These are phyloP conservation scores for Pseudolaguvia tuberculata DNA, from an alignment of 2,113 vertebrate genomes.

Conservation along the genomic window DNA sequence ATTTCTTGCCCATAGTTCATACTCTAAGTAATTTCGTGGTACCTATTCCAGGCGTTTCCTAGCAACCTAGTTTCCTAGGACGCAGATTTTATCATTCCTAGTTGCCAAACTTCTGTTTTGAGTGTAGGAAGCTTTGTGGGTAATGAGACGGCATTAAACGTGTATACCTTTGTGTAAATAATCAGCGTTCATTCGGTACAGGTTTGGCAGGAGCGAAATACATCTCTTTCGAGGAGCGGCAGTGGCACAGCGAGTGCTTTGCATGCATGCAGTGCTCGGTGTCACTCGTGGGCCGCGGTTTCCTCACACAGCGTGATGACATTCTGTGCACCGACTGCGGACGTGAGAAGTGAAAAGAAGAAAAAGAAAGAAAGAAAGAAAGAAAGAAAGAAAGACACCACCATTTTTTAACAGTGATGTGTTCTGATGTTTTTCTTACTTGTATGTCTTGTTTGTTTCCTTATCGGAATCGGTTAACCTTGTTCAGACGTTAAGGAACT, in stretches of 20 bases:
- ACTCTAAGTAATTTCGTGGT: not conserved
- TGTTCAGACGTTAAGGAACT: too few relatives aligned
- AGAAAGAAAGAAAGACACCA: not conserved
- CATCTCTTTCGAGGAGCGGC: constrained; percentile 94
- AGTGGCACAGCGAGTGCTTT: constrained; percentile 98
- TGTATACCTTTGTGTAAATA: constrained; percentile 50
- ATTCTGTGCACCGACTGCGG: constrained; percentile 83
- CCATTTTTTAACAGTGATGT: not conserved
- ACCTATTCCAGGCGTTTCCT: not conserved
- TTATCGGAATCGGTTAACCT: too few relatives aligned
- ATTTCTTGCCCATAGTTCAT: not conserved
- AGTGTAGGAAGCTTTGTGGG: not conserved
- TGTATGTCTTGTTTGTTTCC: not conserved
- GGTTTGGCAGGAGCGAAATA: constrained; percentile 94
- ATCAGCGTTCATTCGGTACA: constrained; percentile 55
- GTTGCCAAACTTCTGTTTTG: not conserved
- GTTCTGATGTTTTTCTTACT: not conserved
- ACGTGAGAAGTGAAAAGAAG: constrained; percentile 64
- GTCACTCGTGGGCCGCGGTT: constrained; percentile 88
- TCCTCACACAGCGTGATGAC: constrained; percentile 76
- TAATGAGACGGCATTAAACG: not conserved
- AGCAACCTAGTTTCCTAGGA: constrained; percentile 9
- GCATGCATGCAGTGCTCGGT: constrained; percentile 89
- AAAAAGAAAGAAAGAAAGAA: not conserved
- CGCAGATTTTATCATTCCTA: not conserved